Evolutionary conservation across 2,888 invertebrate species (phyloP).

Genomic region (Cremastobaeus sp.): DNA sequence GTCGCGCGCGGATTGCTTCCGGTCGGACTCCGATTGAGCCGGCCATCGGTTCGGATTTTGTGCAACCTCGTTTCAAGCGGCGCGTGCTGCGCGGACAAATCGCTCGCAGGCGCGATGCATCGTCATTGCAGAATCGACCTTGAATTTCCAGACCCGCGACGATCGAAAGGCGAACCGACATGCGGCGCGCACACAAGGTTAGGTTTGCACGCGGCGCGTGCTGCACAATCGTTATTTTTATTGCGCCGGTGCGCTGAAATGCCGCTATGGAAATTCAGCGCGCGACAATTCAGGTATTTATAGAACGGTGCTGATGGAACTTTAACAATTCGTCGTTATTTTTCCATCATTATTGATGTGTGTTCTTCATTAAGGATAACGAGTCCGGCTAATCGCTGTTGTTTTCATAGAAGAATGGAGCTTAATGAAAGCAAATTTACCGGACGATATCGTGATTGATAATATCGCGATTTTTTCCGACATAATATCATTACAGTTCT

Average conservation of each 20-base stretch:
- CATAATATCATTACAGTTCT: too few species aligned
- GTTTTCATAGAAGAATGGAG: too few species aligned
- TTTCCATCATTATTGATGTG: too few species aligned
- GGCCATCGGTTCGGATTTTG: constrained; percentile 37
- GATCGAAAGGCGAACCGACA: constrained; percentile 68
- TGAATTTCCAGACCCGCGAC: constrained; percentile 69
- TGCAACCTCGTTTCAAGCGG: constrained; percentile 26
- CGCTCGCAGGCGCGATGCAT: constrained; percentile 47
- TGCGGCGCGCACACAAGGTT: constrained; percentile 57
- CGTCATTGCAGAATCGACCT: constrained; percentile 64
- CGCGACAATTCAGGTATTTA: constrained; percentile 46
- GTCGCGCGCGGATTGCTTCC: constrained; percentile 10
- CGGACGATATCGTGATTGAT: too few species aligned
- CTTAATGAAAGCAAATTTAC: too few species aligned
- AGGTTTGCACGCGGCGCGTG: constrained; percentile 57
- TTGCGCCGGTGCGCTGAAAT: constrained; percentile 52
- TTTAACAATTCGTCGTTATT: constrained; percentile 17
- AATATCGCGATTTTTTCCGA: too few species aligned
- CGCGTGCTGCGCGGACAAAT: constrained; percentile 34
- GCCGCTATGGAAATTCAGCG: constrained; percentile 49
- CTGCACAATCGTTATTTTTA: constrained; percentile 60
- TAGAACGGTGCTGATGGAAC: constrained; percentile 20
- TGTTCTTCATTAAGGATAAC: too few species aligned
- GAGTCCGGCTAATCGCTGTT: too few species aligned
- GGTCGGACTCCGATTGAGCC: constrained; percentile 33